A percentile compares a stretch with the other conserved stretches of the same genome.
Evolutionary conservation across 2,888 invertebrate genomes (phyloP).

Genomic region (Leucophora obtusa): DNA sequence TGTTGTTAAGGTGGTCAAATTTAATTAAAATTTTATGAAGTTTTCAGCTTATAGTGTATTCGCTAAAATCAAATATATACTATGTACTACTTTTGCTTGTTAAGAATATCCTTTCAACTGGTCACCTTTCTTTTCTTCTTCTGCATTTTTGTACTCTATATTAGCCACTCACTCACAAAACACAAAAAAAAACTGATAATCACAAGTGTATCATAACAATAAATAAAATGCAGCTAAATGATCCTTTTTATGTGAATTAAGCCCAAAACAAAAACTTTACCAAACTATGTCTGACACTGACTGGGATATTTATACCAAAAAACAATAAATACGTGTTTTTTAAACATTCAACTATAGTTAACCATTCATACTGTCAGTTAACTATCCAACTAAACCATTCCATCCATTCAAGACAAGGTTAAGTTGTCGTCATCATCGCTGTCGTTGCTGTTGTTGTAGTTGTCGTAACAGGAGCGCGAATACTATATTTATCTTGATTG

Average conservation of each 20-base stretch:
- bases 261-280: slow-evolving; percentile 16
- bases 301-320: slow-evolving; percentile 26
- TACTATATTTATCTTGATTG: slow-evolving; percentile 68
- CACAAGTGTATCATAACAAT: slow-evolving; percentile 67
- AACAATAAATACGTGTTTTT: slow-evolving; percentile 38
- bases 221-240: slow-evolving; percentile 68
- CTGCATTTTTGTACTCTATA: slow-evolving; percentile 3
- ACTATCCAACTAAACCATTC: slow-evolving; percentile 45
- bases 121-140: slow-evolving; percentile 3
- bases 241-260: slow-evolving; percentile 54
- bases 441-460: slow-evolving; percentile 28
- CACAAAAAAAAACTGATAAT: slow-evolving; percentile 44
- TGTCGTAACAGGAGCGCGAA: slow-evolving; percentile 67
- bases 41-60: no score
- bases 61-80: no score
- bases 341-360: slow-evolving; percentile 47
- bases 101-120: not conserved
- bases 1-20: slow-evolving; percentile 30
- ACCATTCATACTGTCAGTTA: slow-evolving; percentile 55
- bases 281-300: slow-evolving; percentile 34
- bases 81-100: no score
- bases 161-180: slow-evolving; percentile 29
- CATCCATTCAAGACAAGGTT: slow-evolving; percentile 57
- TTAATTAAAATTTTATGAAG: not conserved
- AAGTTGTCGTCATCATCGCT: slow-evolving; percentile 28